These are phyloP conservation scores for Leptoteleia sp. DNA, from an alignment of 1,140 invertebrate species.

Conservation along the genomic window DNA sequence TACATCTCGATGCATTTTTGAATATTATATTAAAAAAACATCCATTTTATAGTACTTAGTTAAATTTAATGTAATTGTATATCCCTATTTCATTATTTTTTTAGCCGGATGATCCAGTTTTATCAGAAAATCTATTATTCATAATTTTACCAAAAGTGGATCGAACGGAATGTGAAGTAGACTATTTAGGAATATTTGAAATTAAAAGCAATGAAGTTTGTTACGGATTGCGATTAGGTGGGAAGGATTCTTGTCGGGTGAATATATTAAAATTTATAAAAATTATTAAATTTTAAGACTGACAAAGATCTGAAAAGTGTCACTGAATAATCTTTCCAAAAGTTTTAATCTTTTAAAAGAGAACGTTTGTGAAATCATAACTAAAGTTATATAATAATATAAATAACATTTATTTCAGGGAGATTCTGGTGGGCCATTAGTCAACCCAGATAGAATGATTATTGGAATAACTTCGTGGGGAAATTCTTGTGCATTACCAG, in stretches of 20 bases:
- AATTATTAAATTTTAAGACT: no score
- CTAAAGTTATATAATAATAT: no score
- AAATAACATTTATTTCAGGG: slow-evolving; percentile 42
- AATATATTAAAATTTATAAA: slow-evolving; percentile 4
- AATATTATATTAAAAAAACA: no score
- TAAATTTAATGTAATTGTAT: no score
- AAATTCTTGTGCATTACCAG: slow-evolving; percentile 19
- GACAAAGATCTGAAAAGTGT: no score
- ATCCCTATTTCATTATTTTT: no score
- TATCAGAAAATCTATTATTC: slow-evolving; percentile 47
- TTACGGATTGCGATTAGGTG: slow-evolving; percentile 41
- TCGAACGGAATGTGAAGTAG: slow-evolving; percentile 25
- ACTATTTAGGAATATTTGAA: slow-evolving; percentile 33
- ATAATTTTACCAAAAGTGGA: slow-evolving; percentile 50
- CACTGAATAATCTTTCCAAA: no score
- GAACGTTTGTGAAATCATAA: no score
- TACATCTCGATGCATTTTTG: no score
- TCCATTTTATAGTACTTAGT: no score
- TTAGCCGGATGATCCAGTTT: slow-evolving; percentile 23
- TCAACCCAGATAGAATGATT: slow-evolving; percentile 45
- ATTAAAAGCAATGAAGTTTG: slow-evolving; percentile 54
- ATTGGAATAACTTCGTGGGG: slow-evolving; percentile 54
- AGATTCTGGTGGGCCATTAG: slow-evolving; percentile 57
- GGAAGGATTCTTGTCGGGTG: slow-evolving; percentile 57
- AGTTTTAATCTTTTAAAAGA: no score